A percentile compares a stretch with the other conserved stretches of the same genome.
phyloP scores from a whole-genome alignment of 2,113 vertebrate genomes.

The Tetrao urogallus region DNA sequence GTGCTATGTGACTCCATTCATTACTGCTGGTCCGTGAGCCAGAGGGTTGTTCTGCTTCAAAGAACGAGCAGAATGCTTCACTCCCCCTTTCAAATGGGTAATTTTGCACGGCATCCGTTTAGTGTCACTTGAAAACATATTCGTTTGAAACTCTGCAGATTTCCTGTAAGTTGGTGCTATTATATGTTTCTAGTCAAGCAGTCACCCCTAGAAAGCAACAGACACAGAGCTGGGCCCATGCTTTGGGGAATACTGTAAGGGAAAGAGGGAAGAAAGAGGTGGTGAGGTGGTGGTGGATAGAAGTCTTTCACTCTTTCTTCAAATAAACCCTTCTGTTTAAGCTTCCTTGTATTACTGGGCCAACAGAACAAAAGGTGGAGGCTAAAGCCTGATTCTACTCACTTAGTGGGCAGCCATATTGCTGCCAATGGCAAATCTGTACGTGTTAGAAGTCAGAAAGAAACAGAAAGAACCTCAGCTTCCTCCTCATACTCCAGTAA shows the following conservation, averaged over 20 bases:
- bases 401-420: not conserved
- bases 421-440: not conserved
- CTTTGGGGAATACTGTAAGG: not conserved
- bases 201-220: not conserved
- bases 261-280: not conserved
- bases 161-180: not conserved
- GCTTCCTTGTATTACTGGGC: not conserved
- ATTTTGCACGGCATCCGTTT: not conserved
- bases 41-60: conserved; percentile 50
- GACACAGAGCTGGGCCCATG: not conserved
- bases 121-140: not conserved
- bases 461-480: not conserved
- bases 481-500: not conserved
- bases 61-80: conserved; percentile 3
- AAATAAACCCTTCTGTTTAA: not conserved
- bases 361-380: not conserved
- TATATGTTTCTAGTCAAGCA: not conserved
- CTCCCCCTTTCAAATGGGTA: not conserved
- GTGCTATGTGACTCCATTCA: not conserved
- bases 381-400: not conserved
- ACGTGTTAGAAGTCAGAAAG: not conserved
- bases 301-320: not conserved
- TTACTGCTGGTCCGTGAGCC: not conserved
- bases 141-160: not conserved
- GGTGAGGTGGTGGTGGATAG: not conserved